These are phyloP conservation scores for Lophius piscatorius DNA, from an alignment of 2,113 vertebrate genomes.

Conservation along the genomic window DNA sequence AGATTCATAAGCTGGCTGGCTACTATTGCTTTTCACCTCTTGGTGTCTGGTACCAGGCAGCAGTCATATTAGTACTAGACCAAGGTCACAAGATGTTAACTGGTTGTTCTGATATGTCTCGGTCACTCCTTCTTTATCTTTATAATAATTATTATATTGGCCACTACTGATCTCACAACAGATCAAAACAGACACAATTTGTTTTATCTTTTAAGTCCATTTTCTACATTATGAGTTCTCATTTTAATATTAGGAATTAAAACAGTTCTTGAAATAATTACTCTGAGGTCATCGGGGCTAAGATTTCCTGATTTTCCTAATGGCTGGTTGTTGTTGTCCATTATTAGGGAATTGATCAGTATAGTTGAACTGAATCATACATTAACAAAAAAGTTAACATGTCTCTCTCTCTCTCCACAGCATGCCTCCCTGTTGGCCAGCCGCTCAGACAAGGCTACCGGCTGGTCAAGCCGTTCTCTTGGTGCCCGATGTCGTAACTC, in stretches of 20 bases:
- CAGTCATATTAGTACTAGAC: constrained; percentile 2
- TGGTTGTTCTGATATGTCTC: not conserved
- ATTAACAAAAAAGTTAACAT: not conserved
- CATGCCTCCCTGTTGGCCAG: constrained; percentile 86
- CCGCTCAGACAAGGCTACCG: constrained; percentile 88
- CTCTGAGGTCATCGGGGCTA: not conserved
- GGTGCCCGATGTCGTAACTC: constrained; percentile 92
- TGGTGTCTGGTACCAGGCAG: constrained; percentile 10
- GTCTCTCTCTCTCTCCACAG: constrained; percentile 64
- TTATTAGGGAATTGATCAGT: not conserved
- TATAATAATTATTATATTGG: too few relatives aligned
- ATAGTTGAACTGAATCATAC: not conserved
- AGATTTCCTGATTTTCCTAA: not conserved
- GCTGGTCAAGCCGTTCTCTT: constrained; percentile 89
- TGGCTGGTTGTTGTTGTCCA: not conserved
- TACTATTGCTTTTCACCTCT: constrained; percentile 3
- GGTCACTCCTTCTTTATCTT: not conserved
- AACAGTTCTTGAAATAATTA: not conserved
- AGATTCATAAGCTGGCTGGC: constrained; percentile 1
- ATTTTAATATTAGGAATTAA: not conserved
- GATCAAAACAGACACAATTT: not conserved
- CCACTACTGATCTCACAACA: too few relatives aligned
- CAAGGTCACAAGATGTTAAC: constrained; percentile 6
- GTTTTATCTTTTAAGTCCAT: not conserved
- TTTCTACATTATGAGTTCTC: not conserved